Base-by-base conservation (phyloP, 2,888 invertebrate genomes). In the Buathra laborator region DNA sequence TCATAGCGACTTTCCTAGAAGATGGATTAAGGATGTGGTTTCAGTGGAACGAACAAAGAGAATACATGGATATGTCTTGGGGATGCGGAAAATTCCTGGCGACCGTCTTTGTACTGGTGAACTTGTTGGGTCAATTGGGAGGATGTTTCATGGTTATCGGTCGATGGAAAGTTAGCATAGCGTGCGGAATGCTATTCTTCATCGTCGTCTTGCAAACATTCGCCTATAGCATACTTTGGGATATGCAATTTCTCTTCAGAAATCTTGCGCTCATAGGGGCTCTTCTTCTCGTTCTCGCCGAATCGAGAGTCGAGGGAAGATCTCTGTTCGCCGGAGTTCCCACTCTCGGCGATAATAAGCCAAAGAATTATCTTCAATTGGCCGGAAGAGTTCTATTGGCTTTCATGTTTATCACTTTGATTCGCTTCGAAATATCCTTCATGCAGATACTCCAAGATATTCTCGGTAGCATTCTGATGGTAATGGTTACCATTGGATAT, bases 1-100 rank as follows among this genome's bases (percentile, higher is more conserved):
- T 99, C 84, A 99, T 99, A 93, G 98, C 99, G 90, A 99, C 99
- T 90, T 99, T 99, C 95, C 95, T 99, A 86, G 99, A 99, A 95
- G 99, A 99, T 95, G 99, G 99, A 1, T 95, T 99, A 84, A 96
- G 99, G 85, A 99, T 99, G 99, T 99, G 99, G 97, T 97, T 98
- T 92, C 99, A 99, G 94, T 99, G 99, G 99, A 96, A 96, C 77
- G 99, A 99, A 92, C 99, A 99, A 94, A 95, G 98, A 62, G 99
- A 99, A 94, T 99, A 99, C 94, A 99, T 99, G 98, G 97, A 99
- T 94, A 97, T 98, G 95, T 98, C 98, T 14, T 99, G 99, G 99
- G 97, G 97, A 66, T 99, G 99, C 95, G 99, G 99, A 64, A 97
- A 96, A 92, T 97, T 99, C 94, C 94, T 99, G 85, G 99, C 99